Conservation (phyloP, 2,113 vertebrate genomes). For the Xyliphius kryptos region DNA sequence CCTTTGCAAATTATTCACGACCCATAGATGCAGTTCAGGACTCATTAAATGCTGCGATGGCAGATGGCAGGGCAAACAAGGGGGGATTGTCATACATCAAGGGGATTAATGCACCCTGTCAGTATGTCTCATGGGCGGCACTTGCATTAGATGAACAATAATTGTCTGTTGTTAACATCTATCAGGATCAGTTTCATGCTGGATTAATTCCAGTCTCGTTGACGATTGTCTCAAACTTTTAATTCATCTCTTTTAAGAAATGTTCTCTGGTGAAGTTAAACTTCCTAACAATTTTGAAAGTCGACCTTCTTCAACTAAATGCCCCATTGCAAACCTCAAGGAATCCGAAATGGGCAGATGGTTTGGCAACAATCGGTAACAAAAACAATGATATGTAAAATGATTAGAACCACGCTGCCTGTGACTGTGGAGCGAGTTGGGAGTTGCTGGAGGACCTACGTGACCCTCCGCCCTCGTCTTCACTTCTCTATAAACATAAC, state of each 20-base stretch:
- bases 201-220: slow-evolving; percentile 21
- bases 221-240: slow-evolving; percentile 11
- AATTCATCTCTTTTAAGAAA: slow-evolving; percentile 21
- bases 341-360: background rate
- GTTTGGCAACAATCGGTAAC: background rate
- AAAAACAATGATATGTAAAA: background rate
- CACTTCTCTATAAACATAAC: slow-evolving; percentile 47
- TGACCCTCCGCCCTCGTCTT: slow-evolving; percentile 42
- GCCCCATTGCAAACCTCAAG: no score
- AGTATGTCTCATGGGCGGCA: slow-evolving; percentile 23
- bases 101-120: slow-evolving; percentile 26
- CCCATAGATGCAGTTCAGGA: slow-evolving; percentile 40
- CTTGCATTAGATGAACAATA: slow-evolving; percentile 35
- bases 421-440: slow-evolving; percentile 1
- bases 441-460: slow-evolving; percentile 11
- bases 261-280: background rate
- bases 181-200: slow-evolving; percentile 32
- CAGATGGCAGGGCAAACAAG: slow-evolving; percentile 44
- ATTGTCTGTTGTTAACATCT: slow-evolving; percentile 39
- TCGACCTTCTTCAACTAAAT: no score
- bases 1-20: slow-evolving; percentile 19
- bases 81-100: slow-evolving; percentile 24
- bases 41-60: slow-evolving; percentile 38
- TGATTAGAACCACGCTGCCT: background rate
- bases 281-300: background rate